These are phyloP conservation scores for Drosophila melanica DNA, from an alignment of 1,140 invertebrate species.

Conservation along the genomic window DNA sequence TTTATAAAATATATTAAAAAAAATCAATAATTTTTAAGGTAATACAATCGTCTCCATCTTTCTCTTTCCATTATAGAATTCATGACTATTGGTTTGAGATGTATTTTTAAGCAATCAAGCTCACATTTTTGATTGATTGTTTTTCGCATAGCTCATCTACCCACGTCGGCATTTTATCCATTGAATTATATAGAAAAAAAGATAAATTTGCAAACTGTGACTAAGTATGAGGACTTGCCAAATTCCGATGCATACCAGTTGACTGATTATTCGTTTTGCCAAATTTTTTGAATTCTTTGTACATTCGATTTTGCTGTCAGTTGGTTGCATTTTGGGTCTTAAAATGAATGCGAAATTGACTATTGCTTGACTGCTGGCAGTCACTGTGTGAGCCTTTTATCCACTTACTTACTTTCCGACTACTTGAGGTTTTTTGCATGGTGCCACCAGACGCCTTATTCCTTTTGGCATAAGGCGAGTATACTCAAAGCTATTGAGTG, in stretches of 20 bases:
- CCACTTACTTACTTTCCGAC: slow-evolving; percentile 43
- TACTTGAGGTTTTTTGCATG: neutral
- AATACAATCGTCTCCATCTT: too few species aligned
- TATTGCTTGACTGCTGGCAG: slow-evolving; percentile 3
- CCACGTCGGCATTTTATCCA: too few species aligned
- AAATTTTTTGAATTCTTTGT: slow-evolving; percentile 1
- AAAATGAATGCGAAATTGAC: slow-evolving; percentile 29
- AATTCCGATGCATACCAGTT: neutral
- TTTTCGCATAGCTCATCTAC: too few species aligned
- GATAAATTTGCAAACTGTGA: neutral
- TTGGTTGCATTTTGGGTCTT: slow-evolving; percentile 10
- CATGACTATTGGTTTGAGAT: too few species aligned
- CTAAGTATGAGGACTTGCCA: neutral
- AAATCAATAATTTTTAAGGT: too few species aligned
- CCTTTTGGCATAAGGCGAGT: slow-evolving; percentile 24
- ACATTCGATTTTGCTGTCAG: slow-evolving; percentile 3
- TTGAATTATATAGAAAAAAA: too few species aligned
- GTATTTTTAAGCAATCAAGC: too few species aligned
- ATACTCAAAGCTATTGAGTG: slow-evolving; percentile 57
- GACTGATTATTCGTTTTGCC: slow-evolving; percentile 5
- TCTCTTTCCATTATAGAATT: too few species aligned
- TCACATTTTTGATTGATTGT: too few species aligned
- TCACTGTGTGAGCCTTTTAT: slow-evolving; percentile 44
- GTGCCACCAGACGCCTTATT: neutral
- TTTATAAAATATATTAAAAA: too few species aligned